These are phyloP conservation scores for Apodemia hepburni DNA, from an alignment of 2,888 invertebrate species.

Conservation along the genomic window DNA sequence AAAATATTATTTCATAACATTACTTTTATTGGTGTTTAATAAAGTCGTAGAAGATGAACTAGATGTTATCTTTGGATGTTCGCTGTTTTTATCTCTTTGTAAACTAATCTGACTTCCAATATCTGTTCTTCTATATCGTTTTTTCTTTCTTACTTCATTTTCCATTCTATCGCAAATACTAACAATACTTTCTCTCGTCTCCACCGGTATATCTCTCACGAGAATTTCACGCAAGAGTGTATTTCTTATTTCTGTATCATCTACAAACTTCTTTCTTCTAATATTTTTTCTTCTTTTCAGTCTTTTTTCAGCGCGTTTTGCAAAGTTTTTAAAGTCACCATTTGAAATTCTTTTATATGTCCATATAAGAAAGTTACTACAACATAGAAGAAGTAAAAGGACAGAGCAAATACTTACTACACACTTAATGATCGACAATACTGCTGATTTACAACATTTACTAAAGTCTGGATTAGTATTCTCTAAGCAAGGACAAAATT, in stretches of 20 bases:
- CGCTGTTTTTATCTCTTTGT: slow-evolving; percentile 11
- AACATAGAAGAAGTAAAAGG: slow-evolving; percentile 42
- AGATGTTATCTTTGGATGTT: neutral
- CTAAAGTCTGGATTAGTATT: slow-evolving; percentile 41
- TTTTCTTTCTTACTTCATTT: slow-evolving; percentile 45
- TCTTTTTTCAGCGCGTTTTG: slow-evolving; percentile 31
- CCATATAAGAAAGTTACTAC: slow-evolving; percentile 38
- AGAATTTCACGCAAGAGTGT: slow-evolving; percentile 54
- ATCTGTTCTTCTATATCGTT: slow-evolving; percentile 44
- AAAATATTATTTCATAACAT: neutral
- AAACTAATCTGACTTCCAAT: slow-evolving; percentile 40
- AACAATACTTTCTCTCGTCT: slow-evolving; percentile 47
- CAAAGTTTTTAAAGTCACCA: slow-evolving; percentile 35
- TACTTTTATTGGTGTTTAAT: neutral
- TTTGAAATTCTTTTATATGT: slow-evolving; percentile 37
- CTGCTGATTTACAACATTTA: slow-evolving; percentile 41
- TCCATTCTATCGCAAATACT: slow-evolving; percentile 51
- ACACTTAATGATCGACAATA: slow-evolving; percentile 42
- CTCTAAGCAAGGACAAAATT: slow-evolving; percentile 39
- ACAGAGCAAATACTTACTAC: slow-evolving; percentile 41
- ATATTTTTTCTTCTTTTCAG: slow-evolving; percentile 25
- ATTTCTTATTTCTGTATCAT: slow-evolving; percentile 43
- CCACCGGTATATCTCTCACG: slow-evolving; percentile 51
- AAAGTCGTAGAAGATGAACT: neutral
- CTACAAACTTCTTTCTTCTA: slow-evolving; percentile 23